Base-by-base conservation (phyloP, 2,797 vertebrate species). In the Todus mexicanus region DNA sequence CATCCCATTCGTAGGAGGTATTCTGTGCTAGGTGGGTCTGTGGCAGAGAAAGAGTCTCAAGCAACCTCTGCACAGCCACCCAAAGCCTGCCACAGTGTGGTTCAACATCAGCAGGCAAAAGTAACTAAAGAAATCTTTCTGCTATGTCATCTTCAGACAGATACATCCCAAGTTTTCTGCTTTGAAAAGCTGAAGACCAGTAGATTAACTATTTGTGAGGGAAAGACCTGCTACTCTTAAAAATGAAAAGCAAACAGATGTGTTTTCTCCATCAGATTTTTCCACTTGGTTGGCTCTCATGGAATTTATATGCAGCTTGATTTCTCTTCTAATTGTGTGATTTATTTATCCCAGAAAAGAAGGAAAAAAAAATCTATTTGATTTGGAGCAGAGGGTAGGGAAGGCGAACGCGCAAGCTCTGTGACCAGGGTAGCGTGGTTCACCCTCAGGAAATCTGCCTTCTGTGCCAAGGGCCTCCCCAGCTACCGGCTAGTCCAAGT, bases 331-430 rank as follows among this genome's bases (percentile, higher is more conserved):
- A 90, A 86, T 84, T 63, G 6, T 77, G 42, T 54, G 48, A 94
- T 66, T 88, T 88, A 91, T 84, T 88, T 75, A 88, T 33, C 45
- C 42, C 50, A 73, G 42, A 83, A 92, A 91, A 91, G 21, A 75
- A 89, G 37, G 15, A 10, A 37, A 5, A 59, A 54, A 64, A 56
- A 25, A 21, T 11, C 37, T 50, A 37, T 75, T 86, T 82, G 66
- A 68, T 90, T 94, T 96, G 84, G 57, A 96, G 31, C 50, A 87
- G 70, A 53, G 78, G 37, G 26, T 51, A 72, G 47, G 79, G 76
- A 73, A 93, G 77, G 37, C 2, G 2, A 66, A 56, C 51, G 48
- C 2, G 10, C 43, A 47, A 56, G 47, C 45, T 71, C 61, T 69
- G 27, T 68, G 83, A 82, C 31, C 59, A 68, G 59, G 35, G 38